Base-by-base conservation (phyloP, 30 jellyfish, hydroid and myxozoan genomes). In the Hydractinia symbiolongicarpus region DNA sequence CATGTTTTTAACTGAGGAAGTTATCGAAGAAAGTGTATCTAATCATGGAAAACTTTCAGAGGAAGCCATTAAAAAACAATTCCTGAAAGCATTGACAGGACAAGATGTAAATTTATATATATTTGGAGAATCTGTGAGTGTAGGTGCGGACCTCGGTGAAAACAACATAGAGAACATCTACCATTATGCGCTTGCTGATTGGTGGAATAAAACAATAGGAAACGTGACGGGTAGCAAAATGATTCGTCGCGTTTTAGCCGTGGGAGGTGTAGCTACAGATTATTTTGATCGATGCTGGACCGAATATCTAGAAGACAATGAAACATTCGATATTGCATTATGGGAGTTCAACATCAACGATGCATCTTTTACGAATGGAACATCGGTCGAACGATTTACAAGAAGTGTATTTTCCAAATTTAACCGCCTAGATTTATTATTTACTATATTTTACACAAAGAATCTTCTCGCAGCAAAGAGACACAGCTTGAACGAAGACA, bases 281-380 rank as follows among this genome's bases (percentile, higher is more conserved):
- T 93, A 93, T 66, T 93, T 93, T 75, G 96, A 77, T 44, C 82
- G 88, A 51, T 93, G 98, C 54, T 88, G 95, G 95, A 85, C 88
- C 80, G 98, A 93, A 67, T 93, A 93, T 75, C 52, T 87, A 44
- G 51, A 76, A 71, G 71, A 67, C 21, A 78, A 79, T 58, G 96
- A 93, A 58, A 70, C 88, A 9, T 80, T 93, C 73, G 98, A 93
- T 81, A 61, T 93, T 75, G 86, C 82, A 9, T 53, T 93, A 17
- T 93, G 98, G 98, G 98, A 93, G 61, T 88, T 93, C 66, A 88
- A 91, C 5, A 78, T 87, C 62, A 93, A 93, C 81, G 98, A 93
- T 85, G 71, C 17, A 79, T 21, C 67, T 79, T 50, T 79, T 52
- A 67, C 64, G 19, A 66, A 79, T 61, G 83, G 53, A 21, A 50